These are phyloP conservation scores for Gasterosteus nipponicus DNA, from an alignment of 2,113 vertebrate species.

Conservation along the genomic window DNA sequence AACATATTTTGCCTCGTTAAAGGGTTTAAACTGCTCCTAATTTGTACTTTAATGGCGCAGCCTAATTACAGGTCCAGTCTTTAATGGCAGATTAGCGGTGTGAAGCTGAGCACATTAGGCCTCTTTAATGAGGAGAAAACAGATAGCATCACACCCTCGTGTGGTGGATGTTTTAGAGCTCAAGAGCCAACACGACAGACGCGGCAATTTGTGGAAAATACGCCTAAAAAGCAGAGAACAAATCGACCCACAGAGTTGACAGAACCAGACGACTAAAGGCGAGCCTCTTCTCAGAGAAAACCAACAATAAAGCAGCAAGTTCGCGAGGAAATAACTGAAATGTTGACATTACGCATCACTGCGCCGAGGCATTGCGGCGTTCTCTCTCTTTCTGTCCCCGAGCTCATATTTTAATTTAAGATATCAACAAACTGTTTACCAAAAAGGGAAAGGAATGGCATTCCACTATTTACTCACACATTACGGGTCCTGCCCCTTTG, in stretches of 20 bases:
- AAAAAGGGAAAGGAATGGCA: constrained; percentile 27
- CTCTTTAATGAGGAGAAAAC: constrained; percentile 61
- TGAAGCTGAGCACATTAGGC: constrained; percentile 65
- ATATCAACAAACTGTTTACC: neutral
- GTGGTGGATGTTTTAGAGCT: constrained; percentile 49
- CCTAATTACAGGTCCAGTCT: constrained; percentile 73
- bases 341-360: neutral
- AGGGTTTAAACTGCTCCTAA: constrained; percentile 79
- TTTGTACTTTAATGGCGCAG: constrained; percentile 75
- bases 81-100: constrained; percentile 72
- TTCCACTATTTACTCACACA: constrained; percentile 82
- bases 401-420: constrained; percentile 1
- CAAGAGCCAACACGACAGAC: constrained; percentile 26
- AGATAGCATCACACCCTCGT: constrained; percentile 60
- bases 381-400: neutral
- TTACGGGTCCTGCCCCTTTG: constrained; percentile 91
- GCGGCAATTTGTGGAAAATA: constrained; percentile 9
- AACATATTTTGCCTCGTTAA: constrained; percentile 60
- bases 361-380: neutral
- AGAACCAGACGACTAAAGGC: neutral
- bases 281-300: too few species aligned
- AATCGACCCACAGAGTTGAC: neutral
- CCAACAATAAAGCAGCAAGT: neutral
- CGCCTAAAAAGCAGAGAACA: neutral
- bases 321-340: neutral